phyloP scores from a whole-genome alignment of 2,113 vertebrate genomes.

The Nycticryphes semicollaris region DNA sequence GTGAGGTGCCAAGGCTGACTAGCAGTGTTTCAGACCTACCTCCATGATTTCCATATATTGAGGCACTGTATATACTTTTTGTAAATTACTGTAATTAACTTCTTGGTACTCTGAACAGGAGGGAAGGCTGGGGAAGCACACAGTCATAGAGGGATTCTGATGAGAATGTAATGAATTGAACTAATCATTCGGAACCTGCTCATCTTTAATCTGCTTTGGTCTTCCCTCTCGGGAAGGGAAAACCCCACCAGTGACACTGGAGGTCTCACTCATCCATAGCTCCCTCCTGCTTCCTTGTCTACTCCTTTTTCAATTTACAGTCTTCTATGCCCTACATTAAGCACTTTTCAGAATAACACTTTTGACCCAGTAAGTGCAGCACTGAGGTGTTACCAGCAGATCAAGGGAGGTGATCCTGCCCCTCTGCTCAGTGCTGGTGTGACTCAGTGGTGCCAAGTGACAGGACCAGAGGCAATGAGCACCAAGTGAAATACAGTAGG shows the following conservation, averaged over 20 bases:
- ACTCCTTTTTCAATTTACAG: neutral
- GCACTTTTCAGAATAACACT: neutral
- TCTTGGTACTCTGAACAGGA: constrained; percentile 2
- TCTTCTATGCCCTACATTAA: neutral
- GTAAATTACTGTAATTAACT: constrained; percentile 15
- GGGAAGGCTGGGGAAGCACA: neutral
- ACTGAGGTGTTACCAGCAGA: neutral
- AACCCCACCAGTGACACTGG: neutral
- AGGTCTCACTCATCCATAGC: neutral
- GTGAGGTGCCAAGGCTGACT: neutral
- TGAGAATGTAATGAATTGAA: constrained; percentile 27
- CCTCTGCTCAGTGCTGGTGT: neutral
- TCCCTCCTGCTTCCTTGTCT: neutral
- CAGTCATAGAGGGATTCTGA: neutral
- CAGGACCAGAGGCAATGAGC: neutral
- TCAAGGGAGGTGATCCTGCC: neutral
- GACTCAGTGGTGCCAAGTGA: neutral
- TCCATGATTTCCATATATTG: neutral
- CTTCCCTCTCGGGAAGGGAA: neutral
- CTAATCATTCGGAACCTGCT: constrained; percentile 18
- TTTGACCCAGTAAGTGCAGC: neutral
- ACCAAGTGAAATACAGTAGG: neutral
- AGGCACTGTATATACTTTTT: neutral
- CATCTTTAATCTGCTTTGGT: neutral
- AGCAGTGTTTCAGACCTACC: neutral